Evolutionary conservation across 1,140 invertebrate genomes (phyloP).

Genomic region (Eueides isabella): DNA sequence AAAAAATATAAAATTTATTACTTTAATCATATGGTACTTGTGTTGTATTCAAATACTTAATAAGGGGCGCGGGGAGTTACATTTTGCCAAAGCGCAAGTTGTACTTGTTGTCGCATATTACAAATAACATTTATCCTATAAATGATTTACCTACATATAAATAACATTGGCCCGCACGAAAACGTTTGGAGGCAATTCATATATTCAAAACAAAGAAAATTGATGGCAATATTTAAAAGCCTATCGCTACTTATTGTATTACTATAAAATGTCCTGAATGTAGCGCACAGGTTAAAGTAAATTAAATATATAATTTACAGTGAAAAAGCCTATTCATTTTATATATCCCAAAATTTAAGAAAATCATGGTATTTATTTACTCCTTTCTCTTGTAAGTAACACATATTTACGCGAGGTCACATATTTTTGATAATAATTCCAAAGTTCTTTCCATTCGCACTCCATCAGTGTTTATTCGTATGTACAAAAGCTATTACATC

Average conservation of each 20-base stretch:
- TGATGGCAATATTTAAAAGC: constrained; percentile 6
- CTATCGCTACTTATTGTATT: neutral
- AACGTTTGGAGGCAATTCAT: constrained; percentile 38
- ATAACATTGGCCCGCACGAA: constrained; percentile 47
- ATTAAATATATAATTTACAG: neutral
- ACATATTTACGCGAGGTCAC: constrained; percentile 49
- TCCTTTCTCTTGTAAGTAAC: neutral
- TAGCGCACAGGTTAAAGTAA: neutral
- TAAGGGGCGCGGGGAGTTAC: neutral
- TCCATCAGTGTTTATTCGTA: neutral
- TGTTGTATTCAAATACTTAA: constrained; percentile 27
- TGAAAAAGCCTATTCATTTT: neutral
- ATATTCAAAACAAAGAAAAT: constrained; percentile 9
- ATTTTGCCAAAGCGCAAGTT: constrained; percentile 30
- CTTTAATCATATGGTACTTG: constrained; percentile 2
- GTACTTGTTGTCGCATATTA: constrained; percentile 29
- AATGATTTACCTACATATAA: constrained; percentile 39
- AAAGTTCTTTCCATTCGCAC: constrained; percentile 36
- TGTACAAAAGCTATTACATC: neutral
- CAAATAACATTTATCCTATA: constrained; percentile 33
- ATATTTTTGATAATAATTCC: constrained; percentile 47
- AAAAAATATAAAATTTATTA: constrained; percentile 21
- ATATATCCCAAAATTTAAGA: constrained; percentile 6
- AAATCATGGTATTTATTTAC: neutral
- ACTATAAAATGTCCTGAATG: neutral